Conservation (phyloP, 2,888 invertebrate genomes). For the Thalpophila matura region DNA sequence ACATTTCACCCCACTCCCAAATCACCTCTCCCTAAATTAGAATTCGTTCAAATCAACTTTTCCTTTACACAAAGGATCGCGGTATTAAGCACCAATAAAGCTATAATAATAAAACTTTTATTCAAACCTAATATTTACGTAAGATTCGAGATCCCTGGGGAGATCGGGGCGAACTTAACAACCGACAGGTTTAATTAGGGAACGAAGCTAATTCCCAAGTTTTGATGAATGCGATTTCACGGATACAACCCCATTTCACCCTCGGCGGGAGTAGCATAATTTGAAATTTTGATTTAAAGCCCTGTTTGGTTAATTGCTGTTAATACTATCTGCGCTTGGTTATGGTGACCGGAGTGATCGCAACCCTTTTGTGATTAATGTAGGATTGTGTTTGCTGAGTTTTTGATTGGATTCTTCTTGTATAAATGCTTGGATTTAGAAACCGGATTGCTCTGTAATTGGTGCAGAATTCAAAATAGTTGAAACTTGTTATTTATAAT, state of each 20-base stretch:
- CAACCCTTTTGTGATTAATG: conserved; percentile 55
- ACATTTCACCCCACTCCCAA: conserved; percentile 32
- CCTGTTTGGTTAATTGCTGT: conserved; percentile 80
- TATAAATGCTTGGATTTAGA: conserved; percentile 29
- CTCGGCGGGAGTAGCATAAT: conserved; percentile 75
- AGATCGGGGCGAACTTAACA: conserved; percentile 77
- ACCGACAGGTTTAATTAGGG: conserved; percentile 88
- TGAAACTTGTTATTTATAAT: conserved; percentile 4
- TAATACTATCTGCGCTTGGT: conserved; percentile 68
- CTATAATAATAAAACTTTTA: conserved; percentile 84
- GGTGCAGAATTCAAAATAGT: not conserved
- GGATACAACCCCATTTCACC: conserved; percentile 75
- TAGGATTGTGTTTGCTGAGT: conserved; percentile 38
- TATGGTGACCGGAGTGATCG: conserved; percentile 53
- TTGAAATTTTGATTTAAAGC: conserved; percentile 86
- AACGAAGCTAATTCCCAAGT: conserved; percentile 87
- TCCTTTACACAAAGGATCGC: conserved; percentile 63
- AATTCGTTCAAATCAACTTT: conserved; percentile 70
- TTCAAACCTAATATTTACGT: conserved; percentile 85
- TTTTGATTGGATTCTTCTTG: conserved; percentile 55
- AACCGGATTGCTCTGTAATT: conserved; percentile 34
- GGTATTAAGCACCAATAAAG: conserved; percentile 78
- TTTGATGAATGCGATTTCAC: conserved; percentile 89
- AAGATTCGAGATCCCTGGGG: conserved; percentile 75
- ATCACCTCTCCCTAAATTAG: conserved; percentile 55